Percentiles rank a stretch among this genome's conserved stretches.
phyloP scores from a whole-genome alignment of 2,797 vertebrate species.

The Anguilla marmorata region DNA sequence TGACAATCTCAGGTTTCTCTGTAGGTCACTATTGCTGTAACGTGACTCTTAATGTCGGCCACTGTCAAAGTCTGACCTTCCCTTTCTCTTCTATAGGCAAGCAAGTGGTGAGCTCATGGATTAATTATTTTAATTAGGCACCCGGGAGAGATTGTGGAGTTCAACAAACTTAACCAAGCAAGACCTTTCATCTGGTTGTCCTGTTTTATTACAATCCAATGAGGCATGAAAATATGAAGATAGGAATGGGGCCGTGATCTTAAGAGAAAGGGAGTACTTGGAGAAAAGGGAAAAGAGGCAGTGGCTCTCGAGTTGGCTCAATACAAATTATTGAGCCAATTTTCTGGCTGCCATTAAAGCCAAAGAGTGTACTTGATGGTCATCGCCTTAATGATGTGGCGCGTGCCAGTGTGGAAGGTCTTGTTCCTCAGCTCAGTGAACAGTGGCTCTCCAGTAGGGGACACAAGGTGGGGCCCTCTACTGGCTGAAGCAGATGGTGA shows the following conservation, averaged over 20 bases:
- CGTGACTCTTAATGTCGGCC: constrained; percentile 22
- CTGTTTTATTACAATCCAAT: background rate
- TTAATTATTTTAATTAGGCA: constrained; percentile 41
- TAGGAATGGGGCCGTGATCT: background rate
- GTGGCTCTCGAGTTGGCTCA: background rate
- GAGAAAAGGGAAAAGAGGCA: background rate
- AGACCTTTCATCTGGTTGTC: constrained; percentile 31
- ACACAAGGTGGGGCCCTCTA: background rate
- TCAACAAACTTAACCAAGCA: constrained; percentile 38
- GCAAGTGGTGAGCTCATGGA: constrained; percentile 25
- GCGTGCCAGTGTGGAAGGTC: too few relatives aligned
- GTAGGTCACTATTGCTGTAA: constrained; percentile 18
- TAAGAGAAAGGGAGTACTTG: background rate
- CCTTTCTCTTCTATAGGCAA: background rate
- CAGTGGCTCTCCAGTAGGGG: background rate
- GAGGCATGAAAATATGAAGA: constrained; percentile 9
- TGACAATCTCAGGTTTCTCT: constrained; percentile 4
- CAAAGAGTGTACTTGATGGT: background rate
- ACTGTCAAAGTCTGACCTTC: constrained; percentile 25
- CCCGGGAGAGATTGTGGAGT: constrained; percentile 29
- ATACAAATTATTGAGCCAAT: too few relatives aligned
- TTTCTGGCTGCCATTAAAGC: background rate
- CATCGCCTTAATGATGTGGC: too few relatives aligned
- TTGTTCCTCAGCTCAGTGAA: background rate
- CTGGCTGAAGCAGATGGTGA: constrained; percentile 3